Base-by-base conservation (phyloP, 2,797 vertebrate species). In the Argyrosomus regius region DNA sequence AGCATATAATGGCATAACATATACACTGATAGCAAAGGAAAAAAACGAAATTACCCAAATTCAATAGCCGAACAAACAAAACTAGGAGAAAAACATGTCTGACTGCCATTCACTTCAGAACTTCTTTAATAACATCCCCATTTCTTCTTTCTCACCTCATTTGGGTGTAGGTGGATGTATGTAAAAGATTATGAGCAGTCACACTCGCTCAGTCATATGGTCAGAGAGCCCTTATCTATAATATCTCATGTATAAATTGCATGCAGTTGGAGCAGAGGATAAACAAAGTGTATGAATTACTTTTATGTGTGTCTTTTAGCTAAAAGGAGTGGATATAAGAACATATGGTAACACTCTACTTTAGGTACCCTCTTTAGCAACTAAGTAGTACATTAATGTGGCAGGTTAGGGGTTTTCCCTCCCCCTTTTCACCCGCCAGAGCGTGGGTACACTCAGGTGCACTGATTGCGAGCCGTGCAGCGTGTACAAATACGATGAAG, bases 11-110 rank as follows among this genome's bases (percentile, higher is more conserved):
- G 18, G 22, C 35, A 83, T 60, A 26, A 35, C 28, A 52, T 14
- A 35, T 13, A 26, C 39, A 77, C 28, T 28, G 54, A 17, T 11
- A 62, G n/a, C 41, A 31, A 43, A 74, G 5, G 45, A 53, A 65
- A 16, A 3, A 65, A 24, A 3, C 49, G 1, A 60, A 65, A 49
- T 35, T 6, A 7, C 24, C 5, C 5, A 43, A 28, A 74, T 49
- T 26, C 22, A 69, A 65, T 20, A 56, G 41, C 22, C 60, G 3
- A 49, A 54, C 24, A 53, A 60, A 46, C 6, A 78, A 49, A 63
- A 16, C 12, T 3, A 10, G 16, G 2, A 43, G 12, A 67, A 50
- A 54, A 52, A n/a, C 18, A 54, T 1, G 2, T 16, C 22, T 39
- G n/a, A 50, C 14, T 66, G 20, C 26, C 8, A 16, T 49, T 3